A percentile compares a stretch with the other conserved stretches of the same genome.
Conservation (phyloP, 2,888 invertebrate genomes). For the Atrina japonica region DNA sequence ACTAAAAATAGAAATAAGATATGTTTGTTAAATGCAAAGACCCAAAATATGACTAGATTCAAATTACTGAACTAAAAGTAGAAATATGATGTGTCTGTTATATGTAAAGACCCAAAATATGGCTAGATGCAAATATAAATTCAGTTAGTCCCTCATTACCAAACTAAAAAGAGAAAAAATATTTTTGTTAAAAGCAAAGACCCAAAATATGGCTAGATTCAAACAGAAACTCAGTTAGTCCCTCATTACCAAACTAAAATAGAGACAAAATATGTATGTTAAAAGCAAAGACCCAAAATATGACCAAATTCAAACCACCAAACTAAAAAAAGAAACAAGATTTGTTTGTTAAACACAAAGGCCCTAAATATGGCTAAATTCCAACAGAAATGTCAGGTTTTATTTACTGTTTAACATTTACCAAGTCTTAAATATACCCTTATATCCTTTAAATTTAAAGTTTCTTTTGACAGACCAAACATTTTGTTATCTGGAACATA, state of each 20-base stretch:
- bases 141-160: slow-evolving; percentile 45
- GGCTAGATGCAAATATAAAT: slow-evolving; percentile 58
- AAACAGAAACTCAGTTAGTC: slow-evolving; percentile 13
- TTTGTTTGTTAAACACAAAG: too few species aligned
- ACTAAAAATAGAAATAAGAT: slow-evolving; percentile 60
- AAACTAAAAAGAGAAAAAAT: slow-evolving; percentile 63
- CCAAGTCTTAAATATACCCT: too few species aligned
- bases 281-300: too few species aligned
- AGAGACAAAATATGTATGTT: slow-evolving; percentile 1
- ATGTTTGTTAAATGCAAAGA: too few species aligned
- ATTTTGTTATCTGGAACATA: too few species aligned
- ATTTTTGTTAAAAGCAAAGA: too few species aligned
- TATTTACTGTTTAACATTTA: too few species aligned
- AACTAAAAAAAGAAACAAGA: slow-evolving; percentile 62
- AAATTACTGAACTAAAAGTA: slow-evolving; percentile 72
- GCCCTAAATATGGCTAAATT: slow-evolving; percentile 56
- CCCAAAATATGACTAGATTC: slow-evolving; percentile 55
- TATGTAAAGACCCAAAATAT: too few species aligned
- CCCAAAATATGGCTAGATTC: slow-evolving; percentile 55
- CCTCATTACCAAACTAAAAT: slow-evolving; percentile 70
- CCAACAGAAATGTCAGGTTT: too few species aligned
- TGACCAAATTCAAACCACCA: slow-evolving; percentile 54
- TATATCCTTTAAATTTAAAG: too few species aligned
- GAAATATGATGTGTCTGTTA: slow-evolving; percentile 2
- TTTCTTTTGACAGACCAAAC: too few species aligned